Evolutionary conservation across 2,113 vertebrate genomes (phyloP).

Genomic region (Vombatus ursinus): DNA sequence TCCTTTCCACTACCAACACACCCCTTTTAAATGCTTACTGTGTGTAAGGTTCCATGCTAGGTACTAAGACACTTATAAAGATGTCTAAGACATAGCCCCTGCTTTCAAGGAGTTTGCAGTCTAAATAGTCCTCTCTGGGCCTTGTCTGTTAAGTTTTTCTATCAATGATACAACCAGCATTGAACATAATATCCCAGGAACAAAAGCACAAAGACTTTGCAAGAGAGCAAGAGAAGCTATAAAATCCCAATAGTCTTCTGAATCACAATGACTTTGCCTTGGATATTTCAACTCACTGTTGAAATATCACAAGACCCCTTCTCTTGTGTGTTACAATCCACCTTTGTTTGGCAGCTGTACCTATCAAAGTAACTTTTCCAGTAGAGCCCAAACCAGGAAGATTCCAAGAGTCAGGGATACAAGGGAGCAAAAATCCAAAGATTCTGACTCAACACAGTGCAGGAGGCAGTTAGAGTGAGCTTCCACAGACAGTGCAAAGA

Average conservation of each 20-base stretch:
- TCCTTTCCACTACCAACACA: background rate
- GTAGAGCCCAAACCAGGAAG: background rate
- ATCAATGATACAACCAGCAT: background rate
- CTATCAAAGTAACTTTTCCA: background rate
- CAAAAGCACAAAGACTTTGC: background rate
- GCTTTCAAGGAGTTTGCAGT: background rate
- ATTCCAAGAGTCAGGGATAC: background rate
- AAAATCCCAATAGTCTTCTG: background rate
- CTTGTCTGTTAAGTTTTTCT: background rate
- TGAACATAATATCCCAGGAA: background rate
- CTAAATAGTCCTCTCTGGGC: background rate
- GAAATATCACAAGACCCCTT: no score
- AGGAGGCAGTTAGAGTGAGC: background rate
- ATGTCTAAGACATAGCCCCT: background rate
- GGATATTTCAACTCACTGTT: background rate
- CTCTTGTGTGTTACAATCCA: background rate
- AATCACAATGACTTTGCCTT: background rate
- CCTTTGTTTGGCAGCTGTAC: background rate
- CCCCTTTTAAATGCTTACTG: background rate
- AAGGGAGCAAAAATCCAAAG: background rate
- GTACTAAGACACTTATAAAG: background rate
- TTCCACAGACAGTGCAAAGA: background rate
- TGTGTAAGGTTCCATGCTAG: background rate
- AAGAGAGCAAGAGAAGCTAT: background rate
- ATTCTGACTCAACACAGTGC: background rate